Base-by-base conservation (phyloP, 2,888 invertebrate species). In the Diplazon laetatorius region DNA sequence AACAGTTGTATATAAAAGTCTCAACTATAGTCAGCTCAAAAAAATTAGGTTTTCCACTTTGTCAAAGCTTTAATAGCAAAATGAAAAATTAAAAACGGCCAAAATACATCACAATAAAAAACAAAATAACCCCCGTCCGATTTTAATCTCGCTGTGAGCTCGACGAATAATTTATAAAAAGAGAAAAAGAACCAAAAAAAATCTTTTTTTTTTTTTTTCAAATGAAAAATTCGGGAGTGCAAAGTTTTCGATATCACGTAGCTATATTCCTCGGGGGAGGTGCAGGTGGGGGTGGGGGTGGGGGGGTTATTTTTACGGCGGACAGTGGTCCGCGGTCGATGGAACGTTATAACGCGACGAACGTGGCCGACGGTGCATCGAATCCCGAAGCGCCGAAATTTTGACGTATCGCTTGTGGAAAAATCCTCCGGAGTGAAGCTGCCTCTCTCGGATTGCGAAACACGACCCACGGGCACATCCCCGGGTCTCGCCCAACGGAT, bases 401-500 rank as follows among this genome's bases (percentile, higher is more conserved):
- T 76, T 76, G 59, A 79, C 76, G 65, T 68, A 74, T 76, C 68
- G 74, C 71, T 76, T 71, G 57, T 76, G 48, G 70, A 10, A 73
- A 80, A 66, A 79, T 75, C 71, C 76, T 71, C 71, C 46, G 44
- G 63, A 52, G 68, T 22, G 55, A 39, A 39, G 50, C 22, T 22
- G 50, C 37, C 52, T n/a, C n/a, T n/a, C n/a, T 10, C 66, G 50
- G 50, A 57, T 68, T 48, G 80, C 63, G 69, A 59, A 52, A 71
- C 59, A n/a, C n/a, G n/a, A n/a, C 76, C 72, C 76, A 69, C 66
- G 71, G 77, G 69, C 70, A 79, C 69, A 81, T 78, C 62, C 78
- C n/a, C n/a, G n/a, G 72, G 71, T 75, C 78, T 14, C 30, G 63
- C 37, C 75, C 66, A n/a, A 55, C 66, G 75, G 79, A 83, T 84